Percentiles rank a stretch among this genome's conserved stretches.
Evolutionary conservation across 2,797 vertebrate genomes (phyloP).

Genomic region (Sebastes trivittatus): DNA sequence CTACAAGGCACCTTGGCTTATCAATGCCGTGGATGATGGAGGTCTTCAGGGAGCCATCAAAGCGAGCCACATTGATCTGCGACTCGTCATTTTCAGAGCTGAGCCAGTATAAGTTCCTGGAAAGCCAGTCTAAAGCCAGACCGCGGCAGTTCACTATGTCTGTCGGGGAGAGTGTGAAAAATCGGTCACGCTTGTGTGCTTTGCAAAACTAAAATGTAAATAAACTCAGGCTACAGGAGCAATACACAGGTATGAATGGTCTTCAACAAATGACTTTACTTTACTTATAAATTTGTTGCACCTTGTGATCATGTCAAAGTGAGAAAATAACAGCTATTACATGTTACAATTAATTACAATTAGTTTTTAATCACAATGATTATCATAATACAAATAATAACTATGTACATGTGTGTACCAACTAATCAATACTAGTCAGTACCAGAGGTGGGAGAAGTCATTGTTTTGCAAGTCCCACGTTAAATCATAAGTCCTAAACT

Average conservation of each 20-base stretch:
- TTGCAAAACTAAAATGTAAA: background rate
- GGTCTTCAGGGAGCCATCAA: conserved; percentile 98
- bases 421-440: background rate
- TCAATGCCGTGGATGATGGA: conserved; percentile 98
- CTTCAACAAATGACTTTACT: background rate
- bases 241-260: background rate
- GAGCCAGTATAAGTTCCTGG: conserved; percentile 98
- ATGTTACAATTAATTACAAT: background rate
- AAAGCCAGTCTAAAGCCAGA: conserved; percentile 97
- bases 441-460: background rate
- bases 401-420: background rate
- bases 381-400: background rate
- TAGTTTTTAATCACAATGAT: background rate
- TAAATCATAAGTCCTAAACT: too few species aligned
- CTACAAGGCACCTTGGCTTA: conserved; percentile 94
- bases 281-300: background rate
- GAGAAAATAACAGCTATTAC: background rate
- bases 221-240: background rate
- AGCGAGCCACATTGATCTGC: conserved; percentile 96
- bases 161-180: conserved; percentile 59
- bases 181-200: background rate
- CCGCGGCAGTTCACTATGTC: conserved; percentile 96
- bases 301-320: background rate
- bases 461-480: too few species aligned
- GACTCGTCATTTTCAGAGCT: conserved; percentile 99